Evolutionary conservation across 2,888 invertebrate genomes (phyloP).

Genomic region (Chalcis sispes): DNA sequence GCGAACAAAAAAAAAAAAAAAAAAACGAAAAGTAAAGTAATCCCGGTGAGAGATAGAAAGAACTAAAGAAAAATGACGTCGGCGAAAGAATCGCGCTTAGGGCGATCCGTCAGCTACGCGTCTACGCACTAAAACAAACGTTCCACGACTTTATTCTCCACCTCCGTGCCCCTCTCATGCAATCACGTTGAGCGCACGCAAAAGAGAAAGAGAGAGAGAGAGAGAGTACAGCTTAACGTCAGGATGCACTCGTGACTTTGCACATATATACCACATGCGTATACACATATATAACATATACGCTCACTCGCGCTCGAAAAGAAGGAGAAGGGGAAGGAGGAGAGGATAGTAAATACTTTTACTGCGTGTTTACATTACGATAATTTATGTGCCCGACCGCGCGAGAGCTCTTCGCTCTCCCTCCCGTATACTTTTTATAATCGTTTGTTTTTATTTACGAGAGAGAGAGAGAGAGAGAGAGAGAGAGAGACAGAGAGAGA

Average conservation of each 20-base stretch:
- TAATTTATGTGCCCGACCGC: slow-evolving; percentile 54
- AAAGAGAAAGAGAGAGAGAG: slow-evolving; percentile 24
- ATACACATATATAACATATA: too few species aligned
- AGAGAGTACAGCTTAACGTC: slow-evolving; percentile 12
- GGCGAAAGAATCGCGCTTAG: slow-evolving; percentile 18
- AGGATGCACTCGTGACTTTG: slow-evolving; percentile 17
- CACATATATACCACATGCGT: neutral
- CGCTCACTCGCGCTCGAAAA: neutral
- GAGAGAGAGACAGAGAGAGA: too few species aligned
- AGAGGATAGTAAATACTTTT: slow-evolving; percentile 55
- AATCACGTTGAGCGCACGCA: slow-evolving; percentile 37
- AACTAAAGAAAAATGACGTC: slow-evolving; percentile 42
- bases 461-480: too few species aligned
- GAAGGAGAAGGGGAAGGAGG: too few species aligned
- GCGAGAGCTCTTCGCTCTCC: slow-evolving; percentile 14
- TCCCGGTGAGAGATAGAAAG: too few species aligned
- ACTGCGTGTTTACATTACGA: slow-evolving; percentile 58
- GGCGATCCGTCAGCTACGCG: slow-evolving; percentile 53
- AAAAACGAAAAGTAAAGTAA: too few species aligned
- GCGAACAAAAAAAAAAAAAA: neutral
- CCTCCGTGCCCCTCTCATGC: slow-evolving; percentile 37
- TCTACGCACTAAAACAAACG: slow-evolving; percentile 36
- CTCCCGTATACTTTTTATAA: slow-evolving; percentile 43
- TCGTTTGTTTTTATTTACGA: slow-evolving; percentile 58
- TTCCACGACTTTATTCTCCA: slow-evolving; percentile 47